Evolutionary conservation across 2,888 invertebrate genomes (phyloP).

Genomic region (Hypena proboscidalis): DNA sequence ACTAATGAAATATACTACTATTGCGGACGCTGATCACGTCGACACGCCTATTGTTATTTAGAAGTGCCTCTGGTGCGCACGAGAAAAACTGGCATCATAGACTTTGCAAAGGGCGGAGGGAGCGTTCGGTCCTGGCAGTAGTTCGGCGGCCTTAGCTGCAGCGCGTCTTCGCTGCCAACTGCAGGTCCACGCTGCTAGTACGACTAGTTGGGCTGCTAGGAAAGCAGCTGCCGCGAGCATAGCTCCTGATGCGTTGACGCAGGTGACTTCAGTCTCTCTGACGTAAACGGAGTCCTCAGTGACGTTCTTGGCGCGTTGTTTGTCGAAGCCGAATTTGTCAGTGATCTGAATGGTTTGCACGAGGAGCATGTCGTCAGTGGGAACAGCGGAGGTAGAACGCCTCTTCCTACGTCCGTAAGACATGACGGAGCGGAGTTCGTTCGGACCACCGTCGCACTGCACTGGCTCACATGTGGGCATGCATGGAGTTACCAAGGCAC

Average conservation of each 20-base stretch:
- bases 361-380: slow-evolving; percentile 92
- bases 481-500: slow-evolving; percentile 97
- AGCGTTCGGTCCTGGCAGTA: slow-evolving; percentile 87
- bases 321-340: slow-evolving; percentile 95
- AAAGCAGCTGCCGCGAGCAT: slow-evolving; percentile 94
- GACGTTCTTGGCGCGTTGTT: slow-evolving; percentile 86
- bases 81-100: slow-evolving; percentile 94
- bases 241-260: slow-evolving; percentile 92
- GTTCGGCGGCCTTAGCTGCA: slow-evolving; percentile 87
- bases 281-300: slow-evolving; percentile 90
- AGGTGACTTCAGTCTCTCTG: slow-evolving; percentile 86
- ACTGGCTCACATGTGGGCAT: slow-evolving; percentile 97
- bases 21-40: slow-evolving; percentile 80
- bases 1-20: slow-evolving; percentile 81
- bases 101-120: slow-evolving; percentile 91
- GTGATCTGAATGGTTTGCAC: slow-evolving; percentile 97
- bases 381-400: slow-evolving; percentile 86
- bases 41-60: slow-evolving; percentile 68
- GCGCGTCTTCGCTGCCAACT: slow-evolving; percentile 92
- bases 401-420: slow-evolving; percentile 94
- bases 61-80: slow-evolving; percentile 87
- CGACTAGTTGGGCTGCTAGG: slow-evolving; percentile 93
- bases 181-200: slow-evolving; percentile 95
- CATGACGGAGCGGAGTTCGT: slow-evolving; percentile 92
- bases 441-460: slow-evolving; percentile 94